Conservation (phyloP, 2,797 vertebrate species). For the Tapera naevia region DNA sequence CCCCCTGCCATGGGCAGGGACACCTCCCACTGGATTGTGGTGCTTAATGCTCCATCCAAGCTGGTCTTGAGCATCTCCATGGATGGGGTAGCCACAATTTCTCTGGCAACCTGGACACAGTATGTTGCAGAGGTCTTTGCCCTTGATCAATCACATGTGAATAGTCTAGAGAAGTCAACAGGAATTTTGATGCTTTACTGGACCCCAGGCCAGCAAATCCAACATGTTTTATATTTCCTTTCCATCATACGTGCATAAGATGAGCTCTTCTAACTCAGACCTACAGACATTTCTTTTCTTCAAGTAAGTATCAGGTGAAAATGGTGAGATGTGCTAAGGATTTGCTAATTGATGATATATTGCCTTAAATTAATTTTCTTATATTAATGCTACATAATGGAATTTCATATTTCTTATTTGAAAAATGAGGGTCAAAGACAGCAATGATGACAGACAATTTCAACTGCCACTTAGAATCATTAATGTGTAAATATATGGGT, state of each 20-base stretch:
- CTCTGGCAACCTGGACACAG: too few species aligned
- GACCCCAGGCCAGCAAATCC: background rate
- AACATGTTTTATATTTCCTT: background rate
- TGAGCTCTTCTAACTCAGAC: background rate
- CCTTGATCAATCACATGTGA: background rate
- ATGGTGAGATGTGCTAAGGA: background rate
- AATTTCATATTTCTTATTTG: slow-evolving; percentile 54
- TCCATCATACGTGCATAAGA: background rate
- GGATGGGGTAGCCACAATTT: too few species aligned
- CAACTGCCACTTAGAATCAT: slow-evolving; percentile 62
- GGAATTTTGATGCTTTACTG: background rate
- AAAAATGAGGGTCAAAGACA: slow-evolving; percentile 61
- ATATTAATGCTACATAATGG: slow-evolving; percentile 51
- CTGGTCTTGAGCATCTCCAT: too few species aligned
- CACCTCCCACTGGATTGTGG: too few species aligned
- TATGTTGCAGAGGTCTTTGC: too few species aligned
- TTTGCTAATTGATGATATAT: slow-evolving; percentile 48
- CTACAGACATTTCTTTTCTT: background rate
- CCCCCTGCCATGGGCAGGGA: too few species aligned
- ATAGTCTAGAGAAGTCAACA: background rate
- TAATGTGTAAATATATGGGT: slow-evolving; percentile 61
- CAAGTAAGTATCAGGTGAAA: slow-evolving; percentile 24
- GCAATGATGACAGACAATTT: slow-evolving; percentile 49
- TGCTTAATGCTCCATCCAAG: too few species aligned
- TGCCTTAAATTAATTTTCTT: slow-evolving; percentile 54